A percentile compares a stretch with the other conserved stretches of the same genome.
Conservation (phyloP, 2,797 vertebrate genomes). For the Pseudopleuronectes americanus region DNA sequence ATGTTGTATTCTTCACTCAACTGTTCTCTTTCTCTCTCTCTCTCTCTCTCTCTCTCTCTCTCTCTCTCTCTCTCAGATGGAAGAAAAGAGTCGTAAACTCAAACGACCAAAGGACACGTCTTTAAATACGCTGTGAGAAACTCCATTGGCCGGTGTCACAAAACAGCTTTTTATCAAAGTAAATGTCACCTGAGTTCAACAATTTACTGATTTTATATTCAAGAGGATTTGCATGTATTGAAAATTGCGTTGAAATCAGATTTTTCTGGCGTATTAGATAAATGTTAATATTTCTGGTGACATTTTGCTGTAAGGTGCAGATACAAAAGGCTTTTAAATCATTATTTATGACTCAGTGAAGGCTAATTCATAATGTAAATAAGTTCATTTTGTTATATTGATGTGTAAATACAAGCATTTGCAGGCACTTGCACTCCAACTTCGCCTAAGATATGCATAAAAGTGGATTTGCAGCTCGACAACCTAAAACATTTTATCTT, state of each 20-base stretch:
- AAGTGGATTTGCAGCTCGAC: background rate
- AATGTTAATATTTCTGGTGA: background rate
- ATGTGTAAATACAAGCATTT: conserved; percentile 28
- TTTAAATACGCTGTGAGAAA: background rate
- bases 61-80: conserved; percentile 59
- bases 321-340: background rate
- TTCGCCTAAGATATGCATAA: background rate
- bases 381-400: background rate
- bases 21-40: conserved; percentile 22
- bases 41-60: background rate
- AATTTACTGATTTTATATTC: background rate
- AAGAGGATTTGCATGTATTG: background rate
- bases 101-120: background rate
- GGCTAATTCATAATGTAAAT: conserved; percentile 20
- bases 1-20: conserved; percentile 44
- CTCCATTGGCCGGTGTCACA: background rate
- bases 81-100: conserved; percentile 19
- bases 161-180: conserved; percentile 16
- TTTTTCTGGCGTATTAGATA: background rate
- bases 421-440: background rate
- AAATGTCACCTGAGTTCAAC: conserved; percentile 6
- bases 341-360: conserved; percentile 1
- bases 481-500: background rate
- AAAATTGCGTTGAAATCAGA: too few relatives aligned
- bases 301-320: background rate